Base-by-base conservation (phyloP, 1,140 invertebrate species). In the Geopemphigus sp. region DNA sequence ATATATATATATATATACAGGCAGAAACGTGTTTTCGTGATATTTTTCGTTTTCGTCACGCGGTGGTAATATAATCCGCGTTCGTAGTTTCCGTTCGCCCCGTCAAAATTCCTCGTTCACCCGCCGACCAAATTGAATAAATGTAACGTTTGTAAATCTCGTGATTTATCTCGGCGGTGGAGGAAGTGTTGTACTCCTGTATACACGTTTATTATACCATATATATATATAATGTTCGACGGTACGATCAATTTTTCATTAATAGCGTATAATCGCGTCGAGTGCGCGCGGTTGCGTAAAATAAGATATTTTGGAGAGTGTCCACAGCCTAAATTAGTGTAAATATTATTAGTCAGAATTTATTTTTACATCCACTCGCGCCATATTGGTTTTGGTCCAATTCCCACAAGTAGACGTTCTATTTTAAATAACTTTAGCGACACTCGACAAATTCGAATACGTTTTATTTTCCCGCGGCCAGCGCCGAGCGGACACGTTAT, bases 301-400 rank as follows among this genome's bases (percentile, higher is more conserved):
- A 47, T 63, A 63, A 78, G 39, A 47, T 78, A 61, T 78, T 78
- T 78, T 78, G 74, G 74, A 78, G 57, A 29, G 24, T 78, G 57
- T 78, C 74, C 74, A 78, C 74, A 57, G 57, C 74, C 74, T 78
- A 78, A 78, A 78, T 78, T 47, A 78, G 74, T 78, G 74, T 63
- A 78, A 78, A 78, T 78, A 78, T 78, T 78, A 50, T 78, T 78
- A 78, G 74, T 78, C 74, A 78, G 50, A 39, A 39, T 78, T 78
- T 78, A 78, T 78, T 78, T 78, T 78, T 78, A 61, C 61, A 57
- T 61, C 22, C 74, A 78, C 74, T 78, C 74, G 54, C 54, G 22
- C 74, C 22, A 63, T 61, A 78, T 78, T 78, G 74, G 74, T 78
- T 50, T 29, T 78, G 39, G 39, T 78, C 74, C 74, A 78, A 78